Evolutionary conservation across 2,797 vertebrate genomes (phyloP), one percentile per base, ranked within the genome.

Genomic region (Antrozous pallidus): DNA sequence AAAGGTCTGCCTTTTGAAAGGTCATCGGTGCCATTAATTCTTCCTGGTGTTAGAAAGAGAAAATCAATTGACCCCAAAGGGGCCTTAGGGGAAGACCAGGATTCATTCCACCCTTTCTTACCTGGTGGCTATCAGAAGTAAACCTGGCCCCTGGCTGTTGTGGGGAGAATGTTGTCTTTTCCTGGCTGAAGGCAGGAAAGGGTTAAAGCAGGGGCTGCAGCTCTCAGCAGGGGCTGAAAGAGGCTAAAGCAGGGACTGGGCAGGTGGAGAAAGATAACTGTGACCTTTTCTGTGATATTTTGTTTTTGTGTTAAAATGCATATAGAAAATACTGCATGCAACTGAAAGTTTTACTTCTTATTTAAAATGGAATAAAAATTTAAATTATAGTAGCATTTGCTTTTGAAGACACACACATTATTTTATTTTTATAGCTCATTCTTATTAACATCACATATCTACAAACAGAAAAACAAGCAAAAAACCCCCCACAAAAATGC

Each of bases 1-100:
- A 87, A 91, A 83, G 65, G 51, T 88, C 77, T 28, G 80, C 31
- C 56, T 89, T 92, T 61, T 2, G 8, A 87, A 91, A 83, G 65
- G 51, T 88, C 77, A 33, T 71, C 24, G 40, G 89, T 11, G 73
- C 65, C 20, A 24, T 86, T 80, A 56, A 94, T 90, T 85, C 71
- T 51, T 91, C 51, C 58, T 31, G 40, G 33, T 51, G 8, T 81
- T 79, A 33, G 80, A 58, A 88, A 58, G 71, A 89, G 82, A 70
- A 87, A 94, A 85, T 71, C 58, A 58, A 47, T 10, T 2, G 67
- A 67, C 70, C 70, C 17, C 20, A 73, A 69, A 80, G 58, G 26
- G 63, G 58, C 73, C 63, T 80, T 26, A 22, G 47, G 31, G 33
- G n/a, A 47, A 58, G 65, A 3, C 28, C 58, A 26, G 31, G 63